These are phyloP conservation scores for Etia nguti DNA, from an alignment of 2,113 vertebrate species.

Conservation along the genomic window DNA sequence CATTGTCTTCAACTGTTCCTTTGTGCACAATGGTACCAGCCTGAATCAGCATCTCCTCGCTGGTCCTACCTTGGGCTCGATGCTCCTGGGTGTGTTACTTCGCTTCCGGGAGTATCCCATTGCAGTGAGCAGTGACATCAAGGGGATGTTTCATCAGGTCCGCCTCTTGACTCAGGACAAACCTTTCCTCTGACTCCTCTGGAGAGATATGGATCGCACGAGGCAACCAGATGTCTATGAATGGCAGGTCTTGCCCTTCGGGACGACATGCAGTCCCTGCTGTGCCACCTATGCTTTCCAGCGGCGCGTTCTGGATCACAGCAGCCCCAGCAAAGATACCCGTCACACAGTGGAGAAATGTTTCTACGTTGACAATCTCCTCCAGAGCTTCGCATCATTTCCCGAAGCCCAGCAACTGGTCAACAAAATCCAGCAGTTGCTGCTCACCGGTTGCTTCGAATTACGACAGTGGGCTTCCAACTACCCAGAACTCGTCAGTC, in stretches of 20 bases:
- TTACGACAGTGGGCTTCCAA: no score
- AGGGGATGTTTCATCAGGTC: neutral
- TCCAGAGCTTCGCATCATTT: neutral
- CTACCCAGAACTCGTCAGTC: no score
- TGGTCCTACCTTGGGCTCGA: neutral
- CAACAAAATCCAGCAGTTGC: neutral
- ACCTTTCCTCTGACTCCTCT: neutral
- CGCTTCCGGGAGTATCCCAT: neutral
- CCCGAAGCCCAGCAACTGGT: neutral
- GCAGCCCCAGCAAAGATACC: neutral
- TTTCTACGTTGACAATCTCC: neutral
- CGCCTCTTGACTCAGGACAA: neutral
- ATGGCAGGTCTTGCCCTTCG: neutral
- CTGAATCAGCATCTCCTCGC: neutral
- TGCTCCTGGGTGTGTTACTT: neutral
- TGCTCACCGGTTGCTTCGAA: neutral
- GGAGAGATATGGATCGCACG: accelerated
- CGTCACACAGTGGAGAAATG: accelerated
- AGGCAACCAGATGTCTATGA: neutral
- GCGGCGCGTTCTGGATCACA: neutral
- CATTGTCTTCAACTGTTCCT: neutral
- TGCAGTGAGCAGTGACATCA: neutral
- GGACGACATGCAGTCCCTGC: neutral
- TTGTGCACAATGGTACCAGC: neutral
- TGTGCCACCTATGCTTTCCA: neutral